phyloP scores from a whole-genome alignment of 2,797 vertebrate genomes.

The Intellagama lesueurii region DNA sequence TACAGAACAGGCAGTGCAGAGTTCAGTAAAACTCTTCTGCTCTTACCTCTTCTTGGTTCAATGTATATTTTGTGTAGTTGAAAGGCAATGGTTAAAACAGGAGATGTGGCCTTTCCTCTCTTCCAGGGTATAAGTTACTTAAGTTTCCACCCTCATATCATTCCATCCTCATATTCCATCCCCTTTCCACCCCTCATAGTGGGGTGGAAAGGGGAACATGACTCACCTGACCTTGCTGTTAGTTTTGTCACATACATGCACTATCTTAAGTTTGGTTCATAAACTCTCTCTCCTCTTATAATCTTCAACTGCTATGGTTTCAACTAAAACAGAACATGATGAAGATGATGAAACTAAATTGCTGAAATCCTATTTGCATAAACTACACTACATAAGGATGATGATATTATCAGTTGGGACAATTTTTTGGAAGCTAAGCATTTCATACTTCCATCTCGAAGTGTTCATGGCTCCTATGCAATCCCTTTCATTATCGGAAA shows the following conservation, averaged over 20 bases:
- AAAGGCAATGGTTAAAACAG: not conserved
- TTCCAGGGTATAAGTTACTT: not conserved
- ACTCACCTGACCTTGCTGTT: not conserved
- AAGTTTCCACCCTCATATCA: not conserved
- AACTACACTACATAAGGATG: too few species aligned
- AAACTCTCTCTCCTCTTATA: too few species aligned
- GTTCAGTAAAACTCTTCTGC: not conserved
- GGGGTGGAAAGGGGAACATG: not conserved
- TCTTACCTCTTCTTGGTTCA: not conserved
- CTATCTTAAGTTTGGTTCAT: not conserved
- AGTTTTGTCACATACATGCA: not conserved
- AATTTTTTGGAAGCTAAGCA: too few species aligned
- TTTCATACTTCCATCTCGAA: too few species aligned
- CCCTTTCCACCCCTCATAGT: too few species aligned
- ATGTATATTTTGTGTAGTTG: not conserved
- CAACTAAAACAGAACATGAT: not conserved
- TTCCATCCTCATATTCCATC: too few species aligned
- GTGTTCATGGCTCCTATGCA: too few species aligned
- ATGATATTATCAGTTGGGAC: too few species aligned
- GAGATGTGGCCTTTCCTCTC: not conserved
- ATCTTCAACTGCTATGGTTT: not conserved
- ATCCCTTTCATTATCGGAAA: too few species aligned
- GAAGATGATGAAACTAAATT: not conserved
- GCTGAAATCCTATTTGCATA: too few species aligned
- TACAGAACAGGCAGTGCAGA: not conserved